Conservation (phyloP, 2,113 vertebrate species). For the Thymallus thymallus region DNA sequence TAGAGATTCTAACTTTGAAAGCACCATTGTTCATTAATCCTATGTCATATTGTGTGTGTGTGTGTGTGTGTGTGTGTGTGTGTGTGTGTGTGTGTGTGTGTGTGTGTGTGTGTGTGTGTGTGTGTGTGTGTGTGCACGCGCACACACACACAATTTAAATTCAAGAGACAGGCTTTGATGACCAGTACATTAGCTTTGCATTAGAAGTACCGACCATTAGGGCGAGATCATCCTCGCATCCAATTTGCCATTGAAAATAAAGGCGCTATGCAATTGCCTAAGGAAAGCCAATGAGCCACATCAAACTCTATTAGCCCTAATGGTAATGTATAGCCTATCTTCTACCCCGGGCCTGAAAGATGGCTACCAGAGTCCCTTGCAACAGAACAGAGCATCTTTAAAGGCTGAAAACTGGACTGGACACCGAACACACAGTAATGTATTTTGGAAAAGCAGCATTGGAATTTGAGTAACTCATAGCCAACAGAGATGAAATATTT, state of each 20-base stretch:
- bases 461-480: too few relatives aligned
- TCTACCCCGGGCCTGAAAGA: constrained; percentile 54
- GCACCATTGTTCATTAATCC: too few relatives aligned
- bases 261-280: constrained; percentile 48
- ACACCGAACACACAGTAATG: too few relatives aligned
- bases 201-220: constrained; percentile 68
- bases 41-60: too few relatives aligned
- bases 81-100: too few relatives aligned
- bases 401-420: background rate
- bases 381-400: constrained; percentile 12
- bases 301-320: constrained; percentile 66
- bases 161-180: constrained; percentile 65
- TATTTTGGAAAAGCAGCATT: too few relatives aligned
- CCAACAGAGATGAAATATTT: too few relatives aligned
- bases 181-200: constrained; percentile 73
- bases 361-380: constrained; percentile 20
- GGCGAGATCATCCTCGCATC: constrained; percentile 63
- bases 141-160: constrained; percentile 35
- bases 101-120: too few relatives aligned
- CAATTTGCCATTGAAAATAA: constrained; percentile 74
- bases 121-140: background rate
- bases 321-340: constrained; percentile 54
- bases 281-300: constrained; percentile 67
- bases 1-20: too few relatives aligned
- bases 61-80: too few relatives aligned